Conservation (phyloP, 2,888 invertebrate genomes). For the Argyresthia goedartella region DNA sequence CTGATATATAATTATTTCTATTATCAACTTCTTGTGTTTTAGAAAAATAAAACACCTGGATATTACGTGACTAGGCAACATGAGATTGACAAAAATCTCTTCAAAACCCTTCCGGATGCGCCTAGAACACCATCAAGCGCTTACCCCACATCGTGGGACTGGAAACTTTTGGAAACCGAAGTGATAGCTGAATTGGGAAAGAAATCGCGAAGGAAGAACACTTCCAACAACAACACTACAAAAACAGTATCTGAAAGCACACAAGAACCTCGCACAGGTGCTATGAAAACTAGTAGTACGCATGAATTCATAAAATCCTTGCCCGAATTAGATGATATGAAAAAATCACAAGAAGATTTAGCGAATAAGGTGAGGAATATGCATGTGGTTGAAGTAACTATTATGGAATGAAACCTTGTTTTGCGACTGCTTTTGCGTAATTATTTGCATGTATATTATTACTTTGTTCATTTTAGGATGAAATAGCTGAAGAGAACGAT, state of each 20-base stretch:
- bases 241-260: slow-evolving; percentile 48
- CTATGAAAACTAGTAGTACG: slow-evolving; percentile 57
- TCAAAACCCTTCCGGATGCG: slow-evolving; percentile 83
- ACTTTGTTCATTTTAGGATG: slow-evolving; percentile 53
- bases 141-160: slow-evolving; percentile 79
- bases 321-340: slow-evolving; percentile 48
- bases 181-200: slow-evolving; percentile 52
- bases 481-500: slow-evolving; percentile 20
- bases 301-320: slow-evolving; percentile 54
- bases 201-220: slow-evolving; percentile 50
- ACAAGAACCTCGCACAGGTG: slow-evolving; percentile 27
- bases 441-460: slow-evolving; percentile 52
- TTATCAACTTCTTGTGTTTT: slow-evolving; percentile 24
- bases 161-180: slow-evolving; percentile 73
- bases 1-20: too few species aligned
- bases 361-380: slow-evolving; percentile 37
- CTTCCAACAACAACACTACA: slow-evolving; percentile 49
- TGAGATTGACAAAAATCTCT: slow-evolving; percentile 81
- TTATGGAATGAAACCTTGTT: slow-evolving; percentile 39
- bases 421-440: slow-evolving; percentile 54
- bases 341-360: slow-evolving; percentile 6
- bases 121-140: slow-evolving; percentile 81
- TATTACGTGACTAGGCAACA: slow-evolving; percentile 82
- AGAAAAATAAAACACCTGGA: slow-evolving; percentile 87
- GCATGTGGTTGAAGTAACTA: slow-evolving; percentile 27